Percentiles rank a stretch among this genome's conserved stretches.
Evolutionary conservation across 23 tunicate genomes (phyloP).

Genomic region (Ascidia mentula): DNA sequence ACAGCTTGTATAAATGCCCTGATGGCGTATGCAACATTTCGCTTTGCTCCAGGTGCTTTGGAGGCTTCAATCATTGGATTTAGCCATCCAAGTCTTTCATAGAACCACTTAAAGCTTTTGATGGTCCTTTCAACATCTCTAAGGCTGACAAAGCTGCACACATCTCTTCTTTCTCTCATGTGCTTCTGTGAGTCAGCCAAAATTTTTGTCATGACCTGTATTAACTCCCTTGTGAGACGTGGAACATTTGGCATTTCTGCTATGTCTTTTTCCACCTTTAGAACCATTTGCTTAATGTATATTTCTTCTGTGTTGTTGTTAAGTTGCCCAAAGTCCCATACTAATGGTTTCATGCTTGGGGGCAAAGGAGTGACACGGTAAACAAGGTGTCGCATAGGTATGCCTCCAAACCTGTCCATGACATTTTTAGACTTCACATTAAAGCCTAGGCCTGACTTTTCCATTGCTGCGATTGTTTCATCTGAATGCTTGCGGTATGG

Average conservation of each 20-base stretch:
- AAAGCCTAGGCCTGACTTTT: slow-evolving; percentile 53
- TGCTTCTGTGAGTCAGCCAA: slow-evolving; percentile 33
- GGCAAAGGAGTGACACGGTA: slow-evolving; percentile 52
- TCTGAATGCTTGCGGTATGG: slow-evolving; percentile 38
- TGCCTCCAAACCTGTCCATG: slow-evolving; percentile 24
- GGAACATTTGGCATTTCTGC: not conserved
- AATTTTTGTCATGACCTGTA: slow-evolving; percentile 9
- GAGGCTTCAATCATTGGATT: slow-evolving; percentile 4
- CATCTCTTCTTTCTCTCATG: slow-evolving; percentile 49
- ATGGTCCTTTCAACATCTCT: slow-evolving; percentile 65
- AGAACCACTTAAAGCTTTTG: slow-evolving; percentile 52
- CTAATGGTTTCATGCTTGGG: slow-evolving; percentile 65
- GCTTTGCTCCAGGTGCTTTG: not conserved
- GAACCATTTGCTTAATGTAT: slow-evolving; percentile 54
- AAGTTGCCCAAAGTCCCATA: slow-evolving; percentile 66
- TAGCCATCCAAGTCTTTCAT: slow-evolving; percentile 10
- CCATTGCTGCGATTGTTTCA: slow-evolving; percentile 27
- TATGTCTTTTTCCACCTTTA: slow-evolving; percentile 29
- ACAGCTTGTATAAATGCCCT: slow-evolving; percentile 52
- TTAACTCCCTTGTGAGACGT: slow-evolving; percentile 2
- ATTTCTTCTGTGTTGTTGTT: slow-evolving; percentile 34
- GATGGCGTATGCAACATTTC: not conserved
- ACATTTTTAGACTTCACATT: slow-evolving; percentile 22
- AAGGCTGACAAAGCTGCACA: slow-evolving; percentile 66
- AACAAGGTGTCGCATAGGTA: slow-evolving; percentile 55